Percentiles rank a stretch among this genome's conserved stretches.
phyloP scores from a whole-genome alignment of 92 coral and sea anemone genomes.

The Zoanthus sociatus region DNA sequence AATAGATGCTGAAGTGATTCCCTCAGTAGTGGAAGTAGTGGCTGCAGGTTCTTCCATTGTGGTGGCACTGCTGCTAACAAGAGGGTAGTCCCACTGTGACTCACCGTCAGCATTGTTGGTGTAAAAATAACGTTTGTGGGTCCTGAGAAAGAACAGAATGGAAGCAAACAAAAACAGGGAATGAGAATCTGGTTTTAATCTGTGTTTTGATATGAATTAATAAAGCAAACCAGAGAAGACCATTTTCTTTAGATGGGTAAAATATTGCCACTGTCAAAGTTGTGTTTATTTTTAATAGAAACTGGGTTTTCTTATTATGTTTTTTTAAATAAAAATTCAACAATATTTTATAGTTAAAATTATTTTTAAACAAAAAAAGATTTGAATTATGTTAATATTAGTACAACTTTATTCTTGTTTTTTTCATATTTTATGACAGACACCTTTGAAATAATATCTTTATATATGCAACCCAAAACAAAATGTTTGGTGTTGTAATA shows the following conservation, averaged over 20 bases:
- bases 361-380: too few relatives aligned
- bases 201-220: neutral
- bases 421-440: too few relatives aligned
- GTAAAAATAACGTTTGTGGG: slow-evolving; percentile 93
- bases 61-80: slow-evolving; percentile 38
- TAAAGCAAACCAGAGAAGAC: slow-evolving; percentile 13
- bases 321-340: too few relatives aligned
- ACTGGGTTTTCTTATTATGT: neutral
- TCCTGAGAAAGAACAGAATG: slow-evolving; percentile 70
- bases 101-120: slow-evolving; percentile 82
- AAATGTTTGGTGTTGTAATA: too few relatives aligned
- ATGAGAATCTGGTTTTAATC: neutral
- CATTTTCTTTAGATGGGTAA: neutral
- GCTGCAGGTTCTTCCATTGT: slow-evolving; percentile 31
- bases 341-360: too few relatives aligned
- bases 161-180: slow-evolving; percentile 36
- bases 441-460: too few relatives aligned
- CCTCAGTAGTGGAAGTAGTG: neutral
- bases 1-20: neutral
- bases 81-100: slow-evolving; percentile 95
- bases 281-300: neutral
- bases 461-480: too few relatives aligned
- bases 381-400: too few relatives aligned
- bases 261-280: neutral
- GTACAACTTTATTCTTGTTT: too few relatives aligned